Evolutionary conservation across 2,797 vertebrate species (phyloP), one percentile per base, ranked within the genome.

Genomic region (Sternarchorhynchus goeldii): DNA sequence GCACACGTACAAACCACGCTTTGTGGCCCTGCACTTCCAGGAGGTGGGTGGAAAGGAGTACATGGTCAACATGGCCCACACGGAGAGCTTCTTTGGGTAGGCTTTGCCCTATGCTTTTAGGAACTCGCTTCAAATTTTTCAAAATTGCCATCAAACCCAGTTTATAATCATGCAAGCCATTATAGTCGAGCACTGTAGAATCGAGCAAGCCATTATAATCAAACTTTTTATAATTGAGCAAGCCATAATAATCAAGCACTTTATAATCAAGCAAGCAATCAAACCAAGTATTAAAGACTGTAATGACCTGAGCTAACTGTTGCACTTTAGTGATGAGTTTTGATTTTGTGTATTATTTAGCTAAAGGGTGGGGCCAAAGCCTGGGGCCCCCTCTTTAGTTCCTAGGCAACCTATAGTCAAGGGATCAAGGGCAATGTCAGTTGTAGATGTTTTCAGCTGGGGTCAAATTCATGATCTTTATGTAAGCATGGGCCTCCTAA

Each of bases 1-100:
- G 69, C 86, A 87, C 66, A 88, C 36, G 6, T 77, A 91, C 87
- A 90, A 89, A 81, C 92, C 94, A 0, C 86, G 87, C 72, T 95
- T 95, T 76, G 80, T 95, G 1, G 94, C 92, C 25, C 84, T 95
- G 82, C 94, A 95, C 82, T 93, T 94, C 76, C 94, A 95, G 88
- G 94, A 95, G 86, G 93, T 94, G 7, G 94, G 94, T 70, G 94
- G 94, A 64, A 95, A 95, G 81, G 89, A 94, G 81, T 95, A 94
- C 82, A 89, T 87, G 83, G 20, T 71, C 74, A 94, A 94, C 88
- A 95, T 95, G 94, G 86, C 80, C 21, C 87, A 92, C 0, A 91
- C 91, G 16, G 90, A 94, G 76, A 71, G 82, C 74, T 95, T 95
- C 83, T 91, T 95, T 76, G 12, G 88, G 94, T 95, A 89, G 57